Evolutionary conservation across 23 tunicate genomes (phyloP), one percentile per base, ranked within the genome.

Genomic region (Trididemnum clinides): DNA sequence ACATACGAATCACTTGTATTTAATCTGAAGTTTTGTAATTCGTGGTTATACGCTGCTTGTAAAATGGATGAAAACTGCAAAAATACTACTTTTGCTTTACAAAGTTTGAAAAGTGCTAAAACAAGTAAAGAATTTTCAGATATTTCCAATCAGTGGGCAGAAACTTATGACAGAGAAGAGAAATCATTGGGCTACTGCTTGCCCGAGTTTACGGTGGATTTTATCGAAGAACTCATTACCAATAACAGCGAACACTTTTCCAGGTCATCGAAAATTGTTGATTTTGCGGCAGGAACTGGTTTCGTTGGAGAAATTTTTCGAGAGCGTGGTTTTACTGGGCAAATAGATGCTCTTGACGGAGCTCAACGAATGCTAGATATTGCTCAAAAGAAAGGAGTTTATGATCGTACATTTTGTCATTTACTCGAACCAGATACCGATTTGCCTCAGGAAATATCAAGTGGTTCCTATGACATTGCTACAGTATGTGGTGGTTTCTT

Each of bases 231-330:
- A 20, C 59, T 64, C n/a, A 10, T 57, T 23, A 12, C 57, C 4
- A 25, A 33, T 25, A 23, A 64, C 12, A 44, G 15, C 15, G 18
- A 1, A 2, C 12, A 34, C 12, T 22, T 80, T 1, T 1, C 21
- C 39, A 44, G 33, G 28, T 23, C 34, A 0, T 49, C 79, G 29
- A 21, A 34, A 22, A 31, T 85, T 33, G 19, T 85, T 1, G 89
- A 85, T 34, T 39, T 85, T 36, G 82, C 75, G 27, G 74, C 75
- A 15, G 89, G 89, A 5, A 85, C 89, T 19, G 89, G 89, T 19
- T 33, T 75, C 19, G 89, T 85, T 25, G 89, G 62, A n/a, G 79
- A 54, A 75, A 22, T 10, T 35, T 75, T 85, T 3, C 58, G 75
- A 19, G 37, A n/a, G 15, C 27, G n/a, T 0, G 75, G 75, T 1